phyloP scores from a whole-genome alignment of 1,140 invertebrate species.

The Bombus breviceps region DNA sequence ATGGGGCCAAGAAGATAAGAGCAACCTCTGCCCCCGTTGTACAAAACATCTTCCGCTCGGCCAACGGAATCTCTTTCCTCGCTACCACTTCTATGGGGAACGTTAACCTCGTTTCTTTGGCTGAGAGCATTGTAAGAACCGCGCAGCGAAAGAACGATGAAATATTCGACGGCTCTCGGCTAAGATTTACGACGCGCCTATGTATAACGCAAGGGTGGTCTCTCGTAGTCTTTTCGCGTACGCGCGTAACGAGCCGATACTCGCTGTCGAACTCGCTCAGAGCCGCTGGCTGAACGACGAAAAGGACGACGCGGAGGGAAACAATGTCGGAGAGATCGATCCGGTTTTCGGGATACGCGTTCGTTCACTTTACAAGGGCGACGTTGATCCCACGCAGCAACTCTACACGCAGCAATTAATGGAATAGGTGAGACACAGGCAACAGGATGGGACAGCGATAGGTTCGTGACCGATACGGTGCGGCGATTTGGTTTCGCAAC shows the following conservation, averaged over 20 bases:
- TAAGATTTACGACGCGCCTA: background rate
- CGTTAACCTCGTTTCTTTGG: slow-evolving; percentile 6
- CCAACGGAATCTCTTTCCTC: slow-evolving; percentile 43
- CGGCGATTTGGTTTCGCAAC: slow-evolving; percentile 33
- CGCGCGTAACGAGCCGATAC: too few relatives aligned
- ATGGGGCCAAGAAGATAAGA: slow-evolving; percentile 70
- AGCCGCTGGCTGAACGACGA: too few relatives aligned
- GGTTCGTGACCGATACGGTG: background rate
- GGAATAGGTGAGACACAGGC: too few relatives aligned
- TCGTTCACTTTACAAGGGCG: background rate
- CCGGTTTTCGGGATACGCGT: background rate
- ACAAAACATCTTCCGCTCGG: slow-evolving; percentile 77
- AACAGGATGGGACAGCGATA: background rate
- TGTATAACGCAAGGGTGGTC: background rate
- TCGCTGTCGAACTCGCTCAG: too few relatives aligned
- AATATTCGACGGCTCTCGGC: background rate
- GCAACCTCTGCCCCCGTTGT: slow-evolving; percentile 72
- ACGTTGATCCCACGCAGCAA: background rate
- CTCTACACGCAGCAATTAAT: too few relatives aligned
- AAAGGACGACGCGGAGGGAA: too few relatives aligned
- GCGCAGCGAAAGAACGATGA: too few relatives aligned
- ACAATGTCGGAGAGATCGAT: background rate
- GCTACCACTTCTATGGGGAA: slow-evolving; percentile 52
- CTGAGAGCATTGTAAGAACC: background rate
- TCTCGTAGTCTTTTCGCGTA: too few relatives aligned